Evolutionary conservation across 2,797 vertebrate genomes (phyloP).

Genomic region (Protonibea diacanthus): DNA sequence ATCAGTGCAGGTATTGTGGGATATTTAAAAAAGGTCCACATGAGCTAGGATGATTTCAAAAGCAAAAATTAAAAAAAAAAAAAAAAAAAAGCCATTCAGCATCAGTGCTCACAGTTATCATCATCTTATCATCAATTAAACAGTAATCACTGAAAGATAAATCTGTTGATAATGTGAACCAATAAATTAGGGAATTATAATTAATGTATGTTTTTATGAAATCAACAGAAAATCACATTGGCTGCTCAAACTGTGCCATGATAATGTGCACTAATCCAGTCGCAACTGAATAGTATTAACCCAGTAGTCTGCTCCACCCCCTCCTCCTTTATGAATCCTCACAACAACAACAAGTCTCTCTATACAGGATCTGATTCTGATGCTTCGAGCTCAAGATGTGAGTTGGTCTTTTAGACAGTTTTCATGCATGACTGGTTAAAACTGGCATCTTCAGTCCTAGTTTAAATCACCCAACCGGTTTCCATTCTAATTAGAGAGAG

Average conservation of each 20-base stretch:
- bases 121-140: constrained; percentile 75
- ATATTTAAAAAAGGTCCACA: constrained; percentile 37
- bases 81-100: constrained; percentile 22
- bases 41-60: constrained; percentile 46
- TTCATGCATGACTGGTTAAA: constrained; percentile 5
- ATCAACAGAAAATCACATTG: constrained; percentile 62
- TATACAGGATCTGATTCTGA: not conserved
- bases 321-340: constrained; percentile 18
- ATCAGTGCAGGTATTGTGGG: constrained; percentile 30
- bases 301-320: constrained; percentile 7
- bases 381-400: not conserved
- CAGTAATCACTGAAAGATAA: constrained; percentile 69
- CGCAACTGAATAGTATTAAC: constrained; percentile 65
- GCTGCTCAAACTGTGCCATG: constrained; percentile 54
- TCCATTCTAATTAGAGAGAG: constrained; percentile 2
- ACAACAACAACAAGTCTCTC: constrained; percentile 31
- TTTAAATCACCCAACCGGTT: not conserved
- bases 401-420: not conserved
- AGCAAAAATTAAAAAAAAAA: constrained; percentile 25
- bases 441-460: not conserved
- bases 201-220: constrained; percentile 73
- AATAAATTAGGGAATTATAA: constrained; percentile 76
- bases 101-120: constrained; percentile 50
- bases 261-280: constrained; percentile 64
- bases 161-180: constrained; percentile 73